Base-by-base conservation (phyloP, 2,888 invertebrate species). In the Andrena camellia region DNA sequence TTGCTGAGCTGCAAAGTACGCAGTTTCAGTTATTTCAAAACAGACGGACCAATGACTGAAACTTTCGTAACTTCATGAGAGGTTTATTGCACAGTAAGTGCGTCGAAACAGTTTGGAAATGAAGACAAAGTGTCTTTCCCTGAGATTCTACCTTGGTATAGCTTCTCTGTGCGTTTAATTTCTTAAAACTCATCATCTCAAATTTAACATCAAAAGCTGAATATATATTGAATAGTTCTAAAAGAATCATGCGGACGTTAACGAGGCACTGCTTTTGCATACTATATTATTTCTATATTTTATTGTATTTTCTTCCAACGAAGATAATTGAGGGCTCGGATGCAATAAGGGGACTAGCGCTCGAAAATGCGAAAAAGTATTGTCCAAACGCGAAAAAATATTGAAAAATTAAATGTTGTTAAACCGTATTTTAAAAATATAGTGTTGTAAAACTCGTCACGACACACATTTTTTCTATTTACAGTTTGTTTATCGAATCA, bases 21-120 rank as follows among this genome's bases (percentile, higher is more conserved):
- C 29, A n/a, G 26, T 57, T 57, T 57, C 20, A 26, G 57, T 29
- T 31, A 60, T 60, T 60, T 60, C 60, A 60, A 60, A 20, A 60
- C 60, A 29, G 60, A 5, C 23, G 23, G 57, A 29, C 60, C 60
- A 60, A 60, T 60, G 31, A 60, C 60, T 17, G 29, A 29, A 60
- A 60, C 60, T 60, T 60, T 60, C 60, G 17, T 29, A 60, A 60
- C 60, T 31, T 29, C 7, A 29, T 26, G 29, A 60, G n/a, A 60
- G 29, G 26, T 60, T 60, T 60, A 60, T 60, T 60, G 26, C 60
- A 31, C 29, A 29, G 17, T 10, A 29, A 29, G 17, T 29, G 29
- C 60, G 31, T 60, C 60, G 13, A 5, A 60, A 29, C 60, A 60
- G 29, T 60, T 57, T 60, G 29, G 29, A 29, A 60, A 29, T 29